Percentiles rank a stretch among this genome's conserved stretches.
Evolutionary conservation across 2,888 invertebrate species (phyloP).

Genomic region (Erannis defoliaria): DNA sequence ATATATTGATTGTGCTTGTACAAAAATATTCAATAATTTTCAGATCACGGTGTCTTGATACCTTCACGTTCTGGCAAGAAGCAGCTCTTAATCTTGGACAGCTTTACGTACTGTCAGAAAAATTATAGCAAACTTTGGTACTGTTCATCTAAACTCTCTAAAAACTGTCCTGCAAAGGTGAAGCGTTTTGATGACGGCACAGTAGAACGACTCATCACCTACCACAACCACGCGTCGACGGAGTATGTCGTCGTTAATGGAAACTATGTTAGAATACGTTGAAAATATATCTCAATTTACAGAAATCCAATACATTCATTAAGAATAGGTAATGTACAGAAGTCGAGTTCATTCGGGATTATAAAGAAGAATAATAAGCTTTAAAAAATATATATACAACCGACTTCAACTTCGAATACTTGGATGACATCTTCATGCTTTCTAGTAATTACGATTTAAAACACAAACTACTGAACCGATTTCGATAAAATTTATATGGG

Average conservation of each 20-base stretch:
- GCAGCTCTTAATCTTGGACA: conserved; percentile 55
- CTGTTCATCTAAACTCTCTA: conserved; percentile 56
- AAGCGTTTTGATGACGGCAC: conserved; percentile 25
- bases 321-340: too few species aligned
- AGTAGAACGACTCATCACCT: conserved; percentile 11
- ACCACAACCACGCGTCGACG: conserved; percentile 27
- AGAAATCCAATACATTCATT: too few species aligned
- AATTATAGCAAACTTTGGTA: conserved; percentile 56
- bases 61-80: conserved; percentile 55
- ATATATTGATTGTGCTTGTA: neutral
- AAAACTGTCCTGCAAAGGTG: conserved; percentile 24
- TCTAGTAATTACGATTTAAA: too few species aligned
- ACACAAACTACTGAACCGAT: too few species aligned
- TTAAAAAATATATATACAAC: too few species aligned
- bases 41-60: conserved; percentile 36
- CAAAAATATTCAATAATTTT: neutral
- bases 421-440: too few species aligned
- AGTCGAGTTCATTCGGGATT: too few species aligned
- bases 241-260: conserved; percentile 3
- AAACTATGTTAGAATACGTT: neutral
- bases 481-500: too few species aligned
- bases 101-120: conserved; percentile 61
- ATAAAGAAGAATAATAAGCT: too few species aligned
- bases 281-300: neutral
- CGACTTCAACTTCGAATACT: too few species aligned